Evolutionary conservation across 2,797 vertebrate genomes (phyloP).

Genomic region (Acanthiza pusilla): DNA sequence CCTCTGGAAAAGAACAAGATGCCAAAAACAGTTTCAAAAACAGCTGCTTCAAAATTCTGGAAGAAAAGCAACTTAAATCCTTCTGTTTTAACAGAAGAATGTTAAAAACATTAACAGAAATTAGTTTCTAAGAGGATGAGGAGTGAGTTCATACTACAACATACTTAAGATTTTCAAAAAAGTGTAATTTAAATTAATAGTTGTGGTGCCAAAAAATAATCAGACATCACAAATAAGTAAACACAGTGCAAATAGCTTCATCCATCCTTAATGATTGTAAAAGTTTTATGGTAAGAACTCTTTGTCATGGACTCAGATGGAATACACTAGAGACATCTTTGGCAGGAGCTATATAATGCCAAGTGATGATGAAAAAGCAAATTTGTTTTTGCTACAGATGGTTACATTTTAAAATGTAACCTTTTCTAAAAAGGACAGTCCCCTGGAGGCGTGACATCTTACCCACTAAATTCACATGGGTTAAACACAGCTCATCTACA

Average conservation of each 20-base stretch:
- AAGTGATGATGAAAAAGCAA: not conserved
- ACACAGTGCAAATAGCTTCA: not conserved
- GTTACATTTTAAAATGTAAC: slow-evolving; percentile 42
- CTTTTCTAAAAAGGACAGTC: slow-evolving; percentile 40
- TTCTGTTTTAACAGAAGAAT: not conserved
- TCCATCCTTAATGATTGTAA: not conserved
- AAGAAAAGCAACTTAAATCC: not conserved
- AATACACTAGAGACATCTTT: not conserved
- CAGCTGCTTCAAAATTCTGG: not conserved
- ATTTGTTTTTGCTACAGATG: slow-evolving; percentile 32
- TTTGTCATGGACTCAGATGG: not conserved
- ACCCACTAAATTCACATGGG: not conserved
- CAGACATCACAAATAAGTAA: not conserved
- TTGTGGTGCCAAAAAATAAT: not conserved
- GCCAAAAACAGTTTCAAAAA: not conserved
- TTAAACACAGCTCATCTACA: slow-evolving; percentile 18
- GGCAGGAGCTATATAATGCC: not conserved
- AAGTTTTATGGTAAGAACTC: not conserved
- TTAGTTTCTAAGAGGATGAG: not conserved
- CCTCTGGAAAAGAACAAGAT: not conserved
- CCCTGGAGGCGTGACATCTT: slow-evolving; percentile 26
- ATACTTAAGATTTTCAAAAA: not conserved
- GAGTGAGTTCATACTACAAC: not conserved
- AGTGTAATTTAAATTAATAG: not conserved
- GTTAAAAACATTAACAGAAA: not conserved